phyloP scores from a whole-genome alignment of 2,113 vertebrate species.

The Enhydra lutris region DNA sequence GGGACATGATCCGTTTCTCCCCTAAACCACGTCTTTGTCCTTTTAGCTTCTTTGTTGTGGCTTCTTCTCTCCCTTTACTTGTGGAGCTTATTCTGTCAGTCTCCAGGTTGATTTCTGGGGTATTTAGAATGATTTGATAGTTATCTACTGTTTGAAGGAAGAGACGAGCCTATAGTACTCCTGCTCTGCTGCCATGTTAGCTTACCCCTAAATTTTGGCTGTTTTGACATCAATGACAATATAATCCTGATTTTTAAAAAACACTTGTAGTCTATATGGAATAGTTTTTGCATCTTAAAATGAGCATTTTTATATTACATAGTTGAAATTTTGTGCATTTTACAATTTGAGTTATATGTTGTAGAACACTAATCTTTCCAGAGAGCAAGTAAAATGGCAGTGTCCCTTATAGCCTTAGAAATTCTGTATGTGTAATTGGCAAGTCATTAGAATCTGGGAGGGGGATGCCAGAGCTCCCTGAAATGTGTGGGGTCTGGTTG shows the following conservation, averaged over 20 bases:
- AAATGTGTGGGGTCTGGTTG: neutral
- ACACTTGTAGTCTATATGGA: neutral
- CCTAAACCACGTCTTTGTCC: neutral
- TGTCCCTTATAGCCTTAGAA: neutral
- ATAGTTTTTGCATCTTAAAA: neutral
- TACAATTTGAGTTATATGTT: neutral
- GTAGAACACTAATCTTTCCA: neutral
- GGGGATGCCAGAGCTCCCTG: neutral
- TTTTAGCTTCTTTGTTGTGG: neutral
- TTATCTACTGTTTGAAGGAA: neutral
- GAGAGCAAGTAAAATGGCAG: neutral
- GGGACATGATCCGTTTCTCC: neutral
- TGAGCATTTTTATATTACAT: neutral
- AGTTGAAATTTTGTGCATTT: neutral
- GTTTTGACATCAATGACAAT: neutral
- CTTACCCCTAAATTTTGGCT: neutral
- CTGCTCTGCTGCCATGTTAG: neutral
- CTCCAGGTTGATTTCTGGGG: neutral
- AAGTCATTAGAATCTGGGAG: neutral
- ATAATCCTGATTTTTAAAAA: neutral
- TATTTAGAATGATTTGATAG: neutral
- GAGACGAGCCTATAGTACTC: neutral
- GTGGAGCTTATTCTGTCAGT: neutral
- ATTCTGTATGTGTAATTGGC: neutral
- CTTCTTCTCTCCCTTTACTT: neutral